Conservation (phyloP, 2,888 invertebrate genomes). For the Mystacides longicornis region DNA sequence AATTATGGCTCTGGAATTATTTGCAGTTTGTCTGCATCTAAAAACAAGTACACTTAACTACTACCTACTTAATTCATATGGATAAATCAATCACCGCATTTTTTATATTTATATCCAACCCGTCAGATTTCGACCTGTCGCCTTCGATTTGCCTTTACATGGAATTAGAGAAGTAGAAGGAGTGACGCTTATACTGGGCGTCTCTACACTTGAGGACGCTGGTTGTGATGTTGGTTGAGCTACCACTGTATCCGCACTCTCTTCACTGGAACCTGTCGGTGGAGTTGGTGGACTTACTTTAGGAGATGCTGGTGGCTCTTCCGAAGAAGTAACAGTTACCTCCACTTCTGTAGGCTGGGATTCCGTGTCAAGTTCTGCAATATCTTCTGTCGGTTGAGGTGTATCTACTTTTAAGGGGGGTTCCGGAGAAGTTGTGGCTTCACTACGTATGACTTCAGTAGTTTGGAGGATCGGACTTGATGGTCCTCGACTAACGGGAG, state of each 20-base stretch:
- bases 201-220: constrained; percentile 34
- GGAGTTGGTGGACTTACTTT: constrained; percentile 14
- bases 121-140: constrained; percentile 64
- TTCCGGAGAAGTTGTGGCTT: constrained; percentile 37
- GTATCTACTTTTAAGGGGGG: constrained; percentile 12
- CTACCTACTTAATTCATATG: background rate
- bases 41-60: background rate
- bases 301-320: background rate
- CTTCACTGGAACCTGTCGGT: constrained; percentile 26
- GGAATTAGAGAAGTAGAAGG: constrained; percentile 23
- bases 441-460: too few relatives aligned
- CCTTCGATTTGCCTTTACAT: constrained; percentile 62
- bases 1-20: too few relatives aligned
- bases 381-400: background rate
- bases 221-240: constrained; percentile 3
- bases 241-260: constrained; percentile 14
- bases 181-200: too few relatives aligned
- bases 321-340: background rate
- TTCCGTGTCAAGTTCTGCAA: background rate
- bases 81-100: background rate
- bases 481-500: constrained; percentile 30
- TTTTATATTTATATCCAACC: constrained; percentile 57
- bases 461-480: constrained; percentile 33
- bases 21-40: too few relatives aligned
- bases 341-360: too few relatives aligned